Base-by-base conservation (phyloP, 2,113 vertebrate genomes). In the Marmota monax region DNA sequence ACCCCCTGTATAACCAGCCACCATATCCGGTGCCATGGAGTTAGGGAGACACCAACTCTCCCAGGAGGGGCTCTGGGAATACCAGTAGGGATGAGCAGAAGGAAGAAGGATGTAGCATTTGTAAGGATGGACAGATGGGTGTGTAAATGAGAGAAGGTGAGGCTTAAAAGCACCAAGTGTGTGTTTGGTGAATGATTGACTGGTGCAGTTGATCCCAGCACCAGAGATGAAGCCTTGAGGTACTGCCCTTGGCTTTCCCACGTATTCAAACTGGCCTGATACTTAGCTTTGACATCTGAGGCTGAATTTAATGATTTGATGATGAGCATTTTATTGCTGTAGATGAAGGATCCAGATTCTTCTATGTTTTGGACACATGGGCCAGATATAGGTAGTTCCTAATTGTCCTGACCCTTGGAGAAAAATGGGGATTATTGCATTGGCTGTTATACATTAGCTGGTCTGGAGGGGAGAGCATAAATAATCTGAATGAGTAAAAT, bases 241-340 rank as follows among this genome's bases (percentile, higher is more conserved):
- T 32, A 5, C 14, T 27, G 0, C 34, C 39, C 20, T 90, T 84
- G 63, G 16, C n/a, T 73, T 93, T 91, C 17, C 37, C 8, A 0
- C 80, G 17, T 42, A 39, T 84, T 84, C 27, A 80, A 8, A 84
- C 20, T 42, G 56, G 61, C 12, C 72, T 56, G 72, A 72, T 58
- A 29, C 72, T 93, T 84, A 80, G n/a, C 86, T 94, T 94, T 90
- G 88, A 94, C n/a, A n/a, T 88, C 20, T 42, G 39, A 86, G 39
- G 72, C 65, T 92, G 80, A 84, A 91, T 84, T 90, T 88, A 77
- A 84, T 42, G 65, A 14, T 83, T 76, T 69, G 51, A 67, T 45
- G 42, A 73, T 88, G 45, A 39, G 80, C 56, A 5, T 76, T 93
- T 91, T 87, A 93, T 84, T 74, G 48, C 32, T 65, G 0, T 84